A percentile compares a stretch with the other conserved stretches of the same genome.
Evolutionary conservation across 1,140 invertebrate species (phyloP).

Genomic region (Lanistes nyassanus): DNA sequence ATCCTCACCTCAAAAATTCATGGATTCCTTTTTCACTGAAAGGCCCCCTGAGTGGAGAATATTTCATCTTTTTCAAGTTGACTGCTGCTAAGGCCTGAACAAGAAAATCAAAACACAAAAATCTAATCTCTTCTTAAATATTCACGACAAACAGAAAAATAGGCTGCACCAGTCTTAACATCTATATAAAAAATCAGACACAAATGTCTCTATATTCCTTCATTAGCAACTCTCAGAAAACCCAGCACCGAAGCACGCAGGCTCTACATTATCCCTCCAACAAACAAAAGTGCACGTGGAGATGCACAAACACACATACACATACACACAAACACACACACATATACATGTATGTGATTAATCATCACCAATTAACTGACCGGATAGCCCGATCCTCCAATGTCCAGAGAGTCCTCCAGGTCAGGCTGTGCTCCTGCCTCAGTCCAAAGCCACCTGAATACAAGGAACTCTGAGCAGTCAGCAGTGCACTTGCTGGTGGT

Average conservation of each 20-base stretch:
- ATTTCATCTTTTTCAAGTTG: constrained; percentile 97
- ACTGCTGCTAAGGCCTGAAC: constrained; percentile 96
- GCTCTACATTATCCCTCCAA: background rate
- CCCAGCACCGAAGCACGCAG: background rate
- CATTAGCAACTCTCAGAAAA: background rate
- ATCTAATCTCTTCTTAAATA: background rate
- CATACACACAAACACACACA: too few species aligned
- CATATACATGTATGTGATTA: background rate
- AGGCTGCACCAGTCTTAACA: background rate
- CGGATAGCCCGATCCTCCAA: constrained; percentile 83
- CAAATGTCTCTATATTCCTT: background rate
- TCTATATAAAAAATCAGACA: background rate
- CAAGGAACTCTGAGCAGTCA: background rate
- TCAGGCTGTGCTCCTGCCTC: constrained; percentile 87
- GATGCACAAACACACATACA: too few species aligned
- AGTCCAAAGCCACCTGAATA: constrained; percentile 89
- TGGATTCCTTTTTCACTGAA: constrained; percentile 95
- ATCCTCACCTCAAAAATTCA: constrained; percentile 86
- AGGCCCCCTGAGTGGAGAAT: constrained; percentile 90
- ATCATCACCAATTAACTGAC: constrained; percentile 44
- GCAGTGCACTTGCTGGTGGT: background rate
- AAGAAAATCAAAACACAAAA: constrained; percentile 63
- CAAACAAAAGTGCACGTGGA: background rate
- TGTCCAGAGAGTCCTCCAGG: constrained; percentile 89
- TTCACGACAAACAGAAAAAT: background rate